Evolutionary conservation across 2,888 invertebrate genomes (phyloP).

Genomic region (Chloromyia formosa): DNA sequence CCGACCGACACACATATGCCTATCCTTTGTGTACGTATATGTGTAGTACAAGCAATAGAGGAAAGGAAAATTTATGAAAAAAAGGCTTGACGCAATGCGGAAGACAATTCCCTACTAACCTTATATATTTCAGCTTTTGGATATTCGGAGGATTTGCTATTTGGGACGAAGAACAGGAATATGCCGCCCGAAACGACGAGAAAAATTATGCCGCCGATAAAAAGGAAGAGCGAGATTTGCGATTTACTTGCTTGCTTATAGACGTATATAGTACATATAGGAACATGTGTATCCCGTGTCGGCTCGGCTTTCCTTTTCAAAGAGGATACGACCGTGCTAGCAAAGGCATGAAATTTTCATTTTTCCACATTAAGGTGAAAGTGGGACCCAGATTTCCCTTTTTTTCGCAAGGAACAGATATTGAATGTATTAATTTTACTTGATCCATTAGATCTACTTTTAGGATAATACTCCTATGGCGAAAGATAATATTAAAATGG

Average conservation of each 20-base stretch:
- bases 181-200: constrained; percentile 7
- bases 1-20: neutral
- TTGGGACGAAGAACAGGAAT: neutral
- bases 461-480: constrained; percentile 26
- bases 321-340: neutral
- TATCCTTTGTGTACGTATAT: no score
- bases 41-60: constrained; percentile 24
- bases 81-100: constrained; percentile 49
- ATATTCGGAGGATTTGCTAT: constrained; percentile 31
- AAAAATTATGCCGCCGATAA: constrained; percentile 32
- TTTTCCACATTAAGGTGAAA: constrained; percentile 26
- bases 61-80: constrained; percentile 42
- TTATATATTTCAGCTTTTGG: neutral
- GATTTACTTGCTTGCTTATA: constrained; percentile 35
- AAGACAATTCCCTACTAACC: constrained; percentile 44
- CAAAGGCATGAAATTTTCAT: constrained; percentile 34
- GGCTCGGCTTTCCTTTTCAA: neutral
- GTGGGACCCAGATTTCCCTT: constrained; percentile 15
- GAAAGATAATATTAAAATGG: constrained; percentile 36
- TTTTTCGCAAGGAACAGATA: constrained; percentile 18
- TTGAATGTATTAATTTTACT: constrained; percentile 37
- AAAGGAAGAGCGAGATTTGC: constrained; percentile 28
- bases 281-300: constrained; percentile 26
- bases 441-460: constrained; percentile 36
- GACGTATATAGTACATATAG: neutral